A percentile compares a stretch with the other conserved stretches of the same genome.
Conservation (phyloP, 2,888 invertebrate species). For the Dorcus parallelipipedus region DNA sequence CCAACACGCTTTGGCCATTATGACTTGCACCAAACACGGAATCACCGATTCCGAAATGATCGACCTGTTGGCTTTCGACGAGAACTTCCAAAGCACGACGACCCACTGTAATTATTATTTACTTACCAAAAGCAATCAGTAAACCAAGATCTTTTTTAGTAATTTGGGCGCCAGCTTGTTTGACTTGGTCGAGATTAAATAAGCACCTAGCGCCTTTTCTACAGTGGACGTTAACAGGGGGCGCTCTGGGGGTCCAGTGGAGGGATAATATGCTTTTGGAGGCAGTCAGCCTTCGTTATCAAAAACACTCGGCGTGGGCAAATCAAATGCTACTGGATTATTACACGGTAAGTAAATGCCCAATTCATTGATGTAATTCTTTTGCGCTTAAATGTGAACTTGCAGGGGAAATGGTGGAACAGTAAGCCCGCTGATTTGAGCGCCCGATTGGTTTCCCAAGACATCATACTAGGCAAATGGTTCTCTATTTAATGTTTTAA, state of each 20-base stretch:
- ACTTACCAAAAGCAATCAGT: neutral
- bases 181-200: slow-evolving; percentile 65
- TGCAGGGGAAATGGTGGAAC: slow-evolving; percentile 59
- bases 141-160: slow-evolving; percentile 49
- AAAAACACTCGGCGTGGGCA: slow-evolving; percentile 50
- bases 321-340: slow-evolving; percentile 58
- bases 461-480: slow-evolving; percentile 49
- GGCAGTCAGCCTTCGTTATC: slow-evolving; percentile 63
- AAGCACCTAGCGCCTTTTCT: slow-evolving; percentile 66
- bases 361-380: neutral
- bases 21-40: slow-evolving; percentile 74
- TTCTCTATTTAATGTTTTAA: slow-evolving; percentile 18
- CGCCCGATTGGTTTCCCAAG: slow-evolving; percentile 59
- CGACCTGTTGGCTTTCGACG: slow-evolving; percentile 64
- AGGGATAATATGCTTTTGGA: slow-evolving; percentile 59
- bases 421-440: slow-evolving; percentile 57
- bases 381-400: slow-evolving; percentile 8
- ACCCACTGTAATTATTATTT: slow-evolving; percentile 54
- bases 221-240: slow-evolving; percentile 58
- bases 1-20: slow-evolving; percentile 65
- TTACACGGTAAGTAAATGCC: slow-evolving; percentile 57
- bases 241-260: slow-evolving; percentile 62
- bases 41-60: slow-evolving; percentile 78
- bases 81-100: slow-evolving; percentile 60
- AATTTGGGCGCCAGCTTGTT: slow-evolving; percentile 66